Evolutionary conservation across 2,113 vertebrate genomes (phyloP).

Genomic region (Leptodactylus fuscus): DNA sequence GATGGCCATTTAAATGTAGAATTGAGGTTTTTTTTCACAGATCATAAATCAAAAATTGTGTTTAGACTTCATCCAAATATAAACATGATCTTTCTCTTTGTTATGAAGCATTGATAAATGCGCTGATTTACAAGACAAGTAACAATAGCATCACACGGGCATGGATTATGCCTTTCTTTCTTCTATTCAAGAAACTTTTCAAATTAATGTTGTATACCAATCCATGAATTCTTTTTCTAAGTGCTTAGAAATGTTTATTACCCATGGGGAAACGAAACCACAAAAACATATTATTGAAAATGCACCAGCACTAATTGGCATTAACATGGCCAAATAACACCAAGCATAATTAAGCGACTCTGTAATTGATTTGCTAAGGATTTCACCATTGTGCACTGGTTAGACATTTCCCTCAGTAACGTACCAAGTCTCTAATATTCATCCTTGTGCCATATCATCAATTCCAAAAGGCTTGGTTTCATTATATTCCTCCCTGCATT

Average conservation of each 20-base stretch:
- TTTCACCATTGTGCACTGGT: constrained; percentile 21
- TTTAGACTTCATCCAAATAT: background rate
- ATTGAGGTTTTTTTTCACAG: background rate
- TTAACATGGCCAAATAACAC: constrained; percentile 70
- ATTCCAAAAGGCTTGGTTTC: constrained; percentile 72
- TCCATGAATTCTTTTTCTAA: constrained; percentile 5
- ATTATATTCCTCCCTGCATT: constrained; percentile 69
- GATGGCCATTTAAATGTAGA: background rate
- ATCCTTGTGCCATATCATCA: constrained; percentile 73
- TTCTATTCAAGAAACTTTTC: constrained; percentile 26
- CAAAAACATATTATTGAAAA: constrained; percentile 65
- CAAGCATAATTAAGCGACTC: constrained; percentile 76
- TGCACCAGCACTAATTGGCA: constrained; percentile 75
- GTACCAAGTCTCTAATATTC: constrained; percentile 62
- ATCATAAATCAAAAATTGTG: background rate
- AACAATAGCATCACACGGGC: background rate
- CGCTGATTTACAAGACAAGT: background rate
- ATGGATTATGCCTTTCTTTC: constrained; percentile 12
- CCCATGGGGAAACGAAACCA: constrained; percentile 65
- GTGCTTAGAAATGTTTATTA: constrained; percentile 62
- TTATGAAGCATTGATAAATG: background rate
- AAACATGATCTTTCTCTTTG: background rate
- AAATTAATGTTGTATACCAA: constrained; percentile 13
- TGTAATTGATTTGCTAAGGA: constrained; percentile 67
- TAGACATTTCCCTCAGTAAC: constrained; percentile 17